Evolutionary conservation across 1,140 invertebrate genomes (phyloP).

Genomic region (Choristoneura fumiferana): DNA sequence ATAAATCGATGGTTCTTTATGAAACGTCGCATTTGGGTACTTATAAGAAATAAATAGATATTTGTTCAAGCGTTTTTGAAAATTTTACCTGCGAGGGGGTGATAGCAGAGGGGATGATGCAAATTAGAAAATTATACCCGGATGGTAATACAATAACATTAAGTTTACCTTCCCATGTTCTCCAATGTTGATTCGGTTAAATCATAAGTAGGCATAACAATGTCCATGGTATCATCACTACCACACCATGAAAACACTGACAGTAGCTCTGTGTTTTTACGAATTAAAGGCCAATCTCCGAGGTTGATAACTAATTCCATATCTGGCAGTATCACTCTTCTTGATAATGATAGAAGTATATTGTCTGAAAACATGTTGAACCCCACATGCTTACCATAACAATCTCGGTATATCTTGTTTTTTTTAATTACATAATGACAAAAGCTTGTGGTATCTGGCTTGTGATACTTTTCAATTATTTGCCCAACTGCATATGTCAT

Average conservation of each 20-base stretch:
- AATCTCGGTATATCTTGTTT: constrained; percentile 92
- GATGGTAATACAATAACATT: too few relatives aligned
- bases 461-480: constrained; percentile 82
- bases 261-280: constrained; percentile 75
- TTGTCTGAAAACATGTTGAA: constrained; percentile 98
- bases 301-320: constrained; percentile 95
- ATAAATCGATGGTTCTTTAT: too few relatives aligned
- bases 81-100: too few relatives aligned
- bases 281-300: constrained; percentile 95
- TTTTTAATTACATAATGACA: constrained; percentile 94
- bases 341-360: constrained; percentile 88
- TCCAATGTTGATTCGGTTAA: constrained; percentile 94
- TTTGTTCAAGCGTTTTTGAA: too few relatives aligned
- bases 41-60: too few relatives aligned
- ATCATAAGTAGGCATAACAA: constrained; percentile 97
- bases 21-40: too few relatives aligned
- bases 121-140: too few relatives aligned
- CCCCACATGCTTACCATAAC: constrained; percentile 96
- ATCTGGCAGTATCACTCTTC: constrained; percentile 93
- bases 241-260: constrained; percentile 99
- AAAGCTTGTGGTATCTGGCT: constrained; percentile 88
- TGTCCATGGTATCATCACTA: constrained; percentile 90
- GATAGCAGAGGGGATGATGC: too few relatives aligned
- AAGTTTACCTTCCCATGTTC: constrained; percentile 87
- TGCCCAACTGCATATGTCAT: constrained; percentile 84